These are phyloP conservation scores for Mycogona germanica DNA, from an alignment of 2,888 invertebrate species.

Conservation along the genomic window DNA sequence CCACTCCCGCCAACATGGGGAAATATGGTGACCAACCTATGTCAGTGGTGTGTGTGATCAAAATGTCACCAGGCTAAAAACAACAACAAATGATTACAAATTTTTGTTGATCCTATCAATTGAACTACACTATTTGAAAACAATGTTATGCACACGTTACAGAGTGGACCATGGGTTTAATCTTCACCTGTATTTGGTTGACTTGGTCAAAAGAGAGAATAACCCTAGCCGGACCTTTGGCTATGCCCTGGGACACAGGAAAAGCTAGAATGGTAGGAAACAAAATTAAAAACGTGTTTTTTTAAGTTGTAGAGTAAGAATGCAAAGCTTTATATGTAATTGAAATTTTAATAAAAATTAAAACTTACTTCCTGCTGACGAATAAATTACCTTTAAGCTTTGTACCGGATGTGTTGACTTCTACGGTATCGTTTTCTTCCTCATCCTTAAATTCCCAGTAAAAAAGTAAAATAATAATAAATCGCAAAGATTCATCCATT, in stretches of 20 bases:
- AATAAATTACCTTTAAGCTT: neutral
- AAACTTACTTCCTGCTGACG: too few relatives aligned
- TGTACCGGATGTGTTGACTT: too few relatives aligned
- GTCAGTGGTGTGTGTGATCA: constrained; percentile 63
- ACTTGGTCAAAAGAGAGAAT: constrained; percentile 53
- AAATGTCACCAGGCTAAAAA: constrained; percentile 49
- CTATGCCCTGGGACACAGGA: constrained; percentile 55
- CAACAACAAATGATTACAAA: neutral
- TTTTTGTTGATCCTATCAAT: neutral
- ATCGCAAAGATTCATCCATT: too few relatives aligned
- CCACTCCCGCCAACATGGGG: constrained; percentile 59
- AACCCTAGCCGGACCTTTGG: constrained; percentile 56
- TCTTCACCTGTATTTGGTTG: constrained; percentile 31
- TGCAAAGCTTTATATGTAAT: neutral
- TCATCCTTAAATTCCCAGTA: too few relatives aligned
- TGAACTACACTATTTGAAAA: neutral
- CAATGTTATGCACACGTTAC: neutral
- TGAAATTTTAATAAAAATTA: too few relatives aligned
- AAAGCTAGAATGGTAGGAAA: constrained; percentile 29
- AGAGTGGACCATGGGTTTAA: neutral
- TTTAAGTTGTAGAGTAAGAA: neutral
- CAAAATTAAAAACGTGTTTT: neutral
- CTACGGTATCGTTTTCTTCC: too few relatives aligned
- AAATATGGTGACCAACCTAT: constrained; percentile 79
- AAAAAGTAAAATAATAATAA: too few relatives aligned